Base-by-base conservation (phyloP, 2,797 vertebrate species). In the Psittacula derbiana region DNA sequence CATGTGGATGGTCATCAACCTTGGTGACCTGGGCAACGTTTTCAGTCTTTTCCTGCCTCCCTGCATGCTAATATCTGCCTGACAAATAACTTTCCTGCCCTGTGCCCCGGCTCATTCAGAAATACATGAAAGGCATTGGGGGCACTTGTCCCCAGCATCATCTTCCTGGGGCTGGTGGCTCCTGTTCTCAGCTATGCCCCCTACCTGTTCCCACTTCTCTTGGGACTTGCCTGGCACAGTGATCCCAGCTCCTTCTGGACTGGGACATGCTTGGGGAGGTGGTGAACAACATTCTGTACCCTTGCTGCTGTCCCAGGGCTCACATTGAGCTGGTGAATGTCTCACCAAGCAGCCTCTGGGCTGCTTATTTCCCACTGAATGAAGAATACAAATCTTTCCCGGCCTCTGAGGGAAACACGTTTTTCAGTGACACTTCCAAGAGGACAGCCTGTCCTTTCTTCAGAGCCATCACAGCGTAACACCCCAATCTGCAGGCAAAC, bases 361-460 rank as follows among this genome's bases (percentile, higher is more conserved):
- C 62, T 80, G 49, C 41, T 7, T 23, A 25, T 64, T 84, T 55
- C 38, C 43, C 38, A 30, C 4, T 1, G 3, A 83, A 49, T 0
- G 3, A 5, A 24, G 82, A 67, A 78, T 24, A 23, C 58, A 46
- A 69, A 65, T 8, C 53, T 23, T 28, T 78, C 72, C 65, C 61
- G 1, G 28, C 21, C 65, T 86, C 15, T 0, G 10, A 88, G 66
- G 49, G 70, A 80, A 86, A 53, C 57, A 30, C 41, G 61, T 83
- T 90, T 91, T 69, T 90, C 87, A 90, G 75, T 74, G 95, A 13
- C 92, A 74, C 81, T 72, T 80, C 23, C 47, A 60, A 83, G 91
- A 94, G 91, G 92, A 94, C 92, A 89, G 85, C 4, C 47, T 60
- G 94, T 93, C 94, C 95, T 96, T 92, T 87, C 84, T 66, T 65